Evolutionary conservation across 2,113 vertebrate genomes (phyloP).

Genomic region (Phyllostomus hastatus): DNA sequence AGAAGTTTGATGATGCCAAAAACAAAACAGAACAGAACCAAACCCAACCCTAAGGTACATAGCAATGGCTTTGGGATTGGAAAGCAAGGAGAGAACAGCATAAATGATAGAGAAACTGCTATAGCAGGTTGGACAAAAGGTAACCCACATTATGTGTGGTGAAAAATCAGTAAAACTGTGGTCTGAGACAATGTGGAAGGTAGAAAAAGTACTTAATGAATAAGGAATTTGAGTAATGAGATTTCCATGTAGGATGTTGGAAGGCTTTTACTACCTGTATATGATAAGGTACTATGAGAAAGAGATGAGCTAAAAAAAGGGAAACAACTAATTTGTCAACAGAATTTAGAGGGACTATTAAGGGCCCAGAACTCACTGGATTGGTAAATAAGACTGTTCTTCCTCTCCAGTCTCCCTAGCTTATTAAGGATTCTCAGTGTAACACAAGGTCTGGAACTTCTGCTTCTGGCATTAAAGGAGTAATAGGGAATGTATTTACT

Average conservation of each 20-base stretch:
- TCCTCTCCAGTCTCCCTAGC: background rate
- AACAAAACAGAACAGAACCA: background rate
- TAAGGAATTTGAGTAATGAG: background rate
- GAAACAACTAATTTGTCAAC: background rate
- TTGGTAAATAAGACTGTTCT: background rate
- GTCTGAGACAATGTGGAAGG: background rate
- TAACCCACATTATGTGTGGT: background rate
- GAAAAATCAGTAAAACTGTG: background rate
- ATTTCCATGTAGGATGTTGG: background rate
- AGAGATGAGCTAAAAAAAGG: background rate
- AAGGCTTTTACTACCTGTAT: background rate
- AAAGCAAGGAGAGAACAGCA: background rate
- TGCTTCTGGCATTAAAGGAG: background rate
- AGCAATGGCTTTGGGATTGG: background rate
- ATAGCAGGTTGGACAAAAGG: background rate
- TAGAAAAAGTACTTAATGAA: background rate
- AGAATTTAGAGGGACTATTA: constrained; percentile 15
- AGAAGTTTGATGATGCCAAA: background rate
- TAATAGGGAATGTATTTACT: background rate
- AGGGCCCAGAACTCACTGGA: background rate
- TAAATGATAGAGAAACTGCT: background rate
- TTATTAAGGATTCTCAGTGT: background rate
- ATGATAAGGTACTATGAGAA: background rate
- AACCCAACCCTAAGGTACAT: background rate
- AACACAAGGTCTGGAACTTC: background rate